Evolutionary conservation across 2,113 vertebrate species (phyloP), one percentile per base, ranked within the genome.

Genomic region (Psilopogon haemacephalus): DNA sequence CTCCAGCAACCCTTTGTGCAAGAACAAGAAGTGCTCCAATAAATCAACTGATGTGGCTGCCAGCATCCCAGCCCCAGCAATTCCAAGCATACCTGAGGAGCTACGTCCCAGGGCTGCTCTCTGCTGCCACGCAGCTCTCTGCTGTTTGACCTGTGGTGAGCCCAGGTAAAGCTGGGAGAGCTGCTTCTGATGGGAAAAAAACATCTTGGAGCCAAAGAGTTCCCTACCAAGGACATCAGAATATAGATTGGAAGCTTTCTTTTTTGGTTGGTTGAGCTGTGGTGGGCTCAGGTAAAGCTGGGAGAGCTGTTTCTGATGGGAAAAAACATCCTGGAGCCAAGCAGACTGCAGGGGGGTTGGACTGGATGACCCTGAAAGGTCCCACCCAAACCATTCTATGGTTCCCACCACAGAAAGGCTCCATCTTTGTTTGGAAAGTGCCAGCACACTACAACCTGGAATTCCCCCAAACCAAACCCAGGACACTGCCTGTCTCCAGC

Each of bases 71-170:
- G 59, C 21, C 26, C 0, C 18, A 62, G 23, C 72, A 44, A 76
- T 73, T 78, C 83, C 93, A 55, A 17, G 15, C 50, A 27, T 8
- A 58, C 40, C 11, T 35, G 72, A 76, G 59, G 62, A 88, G 27
- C 38, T 9, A 5, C 55, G 3, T 46, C 4, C 33, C 27, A 2
- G 40, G 40, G 50, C 4, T n/a, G 52, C 42, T 44, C 42, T 8
- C 42, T 7, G 2, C 32, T 10, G 15, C 60, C 72, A 20, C 1
- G 8, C 1, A 13, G 24, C 46, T 8, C 4, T n/a, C 16, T 20
- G 48, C 32, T 79, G 1, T 21, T 17, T 12, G 26, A 27, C 9
- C 16, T 5, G 15, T 3, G 18, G 23, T 0, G 5, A 11, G 35
- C 18, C 15, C 46, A 26, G 59, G 38, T 23, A 19, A 58, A 63